These are phyloP conservation scores for Mastigias papua DNA, from an alignment of 30 jellyfish, hydroid and myxozoan genomes.

Conservation along the genomic window DNA sequence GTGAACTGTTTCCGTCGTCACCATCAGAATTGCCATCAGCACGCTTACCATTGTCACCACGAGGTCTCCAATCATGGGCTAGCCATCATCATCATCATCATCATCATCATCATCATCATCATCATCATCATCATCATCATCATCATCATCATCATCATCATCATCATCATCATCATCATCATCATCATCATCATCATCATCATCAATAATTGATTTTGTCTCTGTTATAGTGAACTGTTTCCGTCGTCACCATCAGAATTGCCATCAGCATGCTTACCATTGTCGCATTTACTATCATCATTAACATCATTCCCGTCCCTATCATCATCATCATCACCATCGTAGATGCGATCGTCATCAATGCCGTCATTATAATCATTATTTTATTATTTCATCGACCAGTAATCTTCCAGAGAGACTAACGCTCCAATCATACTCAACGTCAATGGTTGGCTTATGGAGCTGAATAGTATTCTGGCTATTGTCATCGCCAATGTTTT, in stretches of 20 bases:
- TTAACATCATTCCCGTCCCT: not conserved
- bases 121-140: conserved; percentile 2
- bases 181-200: not conserved
- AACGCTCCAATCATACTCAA: too few relatives aligned
- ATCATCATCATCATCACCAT: not conserved
- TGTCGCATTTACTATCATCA: not conserved
- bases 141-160: not conserved
- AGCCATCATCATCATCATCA: not conserved
- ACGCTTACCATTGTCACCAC: not conserved
- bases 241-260: not conserved
- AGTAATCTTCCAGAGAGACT: too few relatives aligned
- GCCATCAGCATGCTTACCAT: not conserved
- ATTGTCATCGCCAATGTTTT: not conserved
- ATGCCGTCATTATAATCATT: not conserved
- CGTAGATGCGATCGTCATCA: not conserved
- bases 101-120: not conserved
- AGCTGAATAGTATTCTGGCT: too few relatives aligned
- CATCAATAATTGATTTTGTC: too few relatives aligned
- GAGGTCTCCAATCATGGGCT: too few relatives aligned
- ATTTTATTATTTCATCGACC: too few relatives aligned
- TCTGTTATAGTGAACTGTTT: too few relatives aligned
- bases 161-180: not conserved
- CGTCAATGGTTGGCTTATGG: too few relatives aligned
- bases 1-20: too few relatives aligned
- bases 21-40: not conserved